Evolutionary conservation across 2,797 vertebrate genomes (phyloP).

Genomic region (Helicolenus hilgendorfi): DNA sequence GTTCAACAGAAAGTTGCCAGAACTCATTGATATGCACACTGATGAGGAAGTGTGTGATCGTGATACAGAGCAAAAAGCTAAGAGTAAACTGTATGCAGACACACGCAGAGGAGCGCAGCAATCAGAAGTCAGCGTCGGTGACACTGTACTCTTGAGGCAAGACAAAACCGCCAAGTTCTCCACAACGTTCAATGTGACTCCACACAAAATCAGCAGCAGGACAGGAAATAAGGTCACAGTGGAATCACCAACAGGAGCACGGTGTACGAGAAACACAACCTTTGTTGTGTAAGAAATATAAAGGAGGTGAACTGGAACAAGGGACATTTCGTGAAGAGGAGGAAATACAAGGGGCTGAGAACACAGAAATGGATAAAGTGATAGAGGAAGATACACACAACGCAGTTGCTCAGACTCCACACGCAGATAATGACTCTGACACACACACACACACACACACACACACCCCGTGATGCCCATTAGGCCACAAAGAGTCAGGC

Average conservation of each 20-base stretch:
- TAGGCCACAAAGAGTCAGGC: too few relatives aligned
- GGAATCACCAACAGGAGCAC: not conserved
- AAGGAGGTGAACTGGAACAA: too few relatives aligned
- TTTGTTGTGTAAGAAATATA: too few relatives aligned
- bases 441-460: too few relatives aligned
- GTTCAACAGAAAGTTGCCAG: not conserved
- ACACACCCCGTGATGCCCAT: too few relatives aligned
- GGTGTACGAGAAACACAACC: too few relatives aligned
- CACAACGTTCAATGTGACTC: not conserved
- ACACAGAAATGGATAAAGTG: too few relatives aligned
- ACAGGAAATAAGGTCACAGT: not conserved
- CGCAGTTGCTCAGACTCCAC: too few relatives aligned
- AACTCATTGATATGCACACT: not conserved
- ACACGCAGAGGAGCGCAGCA: not conserved
- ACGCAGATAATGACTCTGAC: too few relatives aligned
- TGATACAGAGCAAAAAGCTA: not conserved
- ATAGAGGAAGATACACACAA: too few relatives aligned
- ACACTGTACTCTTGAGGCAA: not conserved
- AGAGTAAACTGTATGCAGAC: not conserved
- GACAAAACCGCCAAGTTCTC: not conserved
- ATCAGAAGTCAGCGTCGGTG: not conserved
- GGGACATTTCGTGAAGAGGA: too few relatives aligned
- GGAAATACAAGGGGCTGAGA: too few relatives aligned
- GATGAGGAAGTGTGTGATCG: not conserved
- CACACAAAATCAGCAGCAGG: not conserved